These are phyloP conservation scores for Nicator chloris DNA, from an alignment of 2,113 vertebrate species.

Conservation along the genomic window DNA sequence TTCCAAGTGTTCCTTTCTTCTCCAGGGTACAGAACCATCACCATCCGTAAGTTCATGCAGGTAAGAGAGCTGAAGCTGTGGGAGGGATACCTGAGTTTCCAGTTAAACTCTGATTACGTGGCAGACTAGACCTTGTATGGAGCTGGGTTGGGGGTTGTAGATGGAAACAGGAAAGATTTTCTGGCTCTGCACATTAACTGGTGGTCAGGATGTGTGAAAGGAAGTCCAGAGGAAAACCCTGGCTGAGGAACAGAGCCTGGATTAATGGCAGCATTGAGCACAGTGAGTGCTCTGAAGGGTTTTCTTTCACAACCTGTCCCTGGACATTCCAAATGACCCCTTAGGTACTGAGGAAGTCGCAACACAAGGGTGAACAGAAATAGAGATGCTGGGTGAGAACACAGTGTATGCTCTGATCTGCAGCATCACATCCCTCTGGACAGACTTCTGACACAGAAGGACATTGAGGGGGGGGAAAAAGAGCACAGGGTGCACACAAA, in stretches of 20 bases:
- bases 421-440: not conserved
- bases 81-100: not conserved
- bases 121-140: not conserved
- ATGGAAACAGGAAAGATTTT: not conserved
- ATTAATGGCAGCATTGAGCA: accelerated
- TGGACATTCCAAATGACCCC: not conserved
- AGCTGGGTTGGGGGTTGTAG: not conserved
- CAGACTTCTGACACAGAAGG: not conserved
- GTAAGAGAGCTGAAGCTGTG: slow-evolving; percentile 57
- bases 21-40: slow-evolving; percentile 86
- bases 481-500: not conserved
- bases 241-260: not conserved
- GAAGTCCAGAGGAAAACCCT: not conserved
- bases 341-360: not conserved
- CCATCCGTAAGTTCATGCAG: slow-evolving; percentile 95
- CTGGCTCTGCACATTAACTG: not conserved
- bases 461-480: accelerated
- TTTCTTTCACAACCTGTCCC: not conserved
- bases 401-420: not conserved
- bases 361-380: not conserved
- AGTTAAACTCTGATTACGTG: not conserved
- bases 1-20: not conserved
- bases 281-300: not conserved
- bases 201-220: not conserved
- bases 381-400: not conserved